These are phyloP conservation scores for Prionailurus bengalensis DNA, from an alignment of 2,113 vertebrate genomes.

Conservation along the genomic window DNA sequence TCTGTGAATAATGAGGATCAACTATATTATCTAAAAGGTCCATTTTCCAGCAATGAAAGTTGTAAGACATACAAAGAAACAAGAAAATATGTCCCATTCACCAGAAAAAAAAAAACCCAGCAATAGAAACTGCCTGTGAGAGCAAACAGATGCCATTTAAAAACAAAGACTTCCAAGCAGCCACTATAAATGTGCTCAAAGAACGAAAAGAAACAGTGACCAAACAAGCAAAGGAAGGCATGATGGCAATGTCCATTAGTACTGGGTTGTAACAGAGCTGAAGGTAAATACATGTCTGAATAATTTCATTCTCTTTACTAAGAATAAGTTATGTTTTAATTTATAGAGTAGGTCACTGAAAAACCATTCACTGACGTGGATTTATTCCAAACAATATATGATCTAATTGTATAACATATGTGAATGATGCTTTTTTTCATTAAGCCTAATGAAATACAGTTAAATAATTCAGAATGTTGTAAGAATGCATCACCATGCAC, in stretches of 20 bases:
- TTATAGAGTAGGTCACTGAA: neutral
- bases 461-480: neutral
- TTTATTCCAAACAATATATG: neutral
- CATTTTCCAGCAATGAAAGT: neutral
- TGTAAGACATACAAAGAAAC: neutral
- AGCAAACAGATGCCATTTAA: neutral
- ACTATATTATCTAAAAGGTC: neutral
- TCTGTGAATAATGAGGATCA: neutral
- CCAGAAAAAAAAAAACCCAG: neutral
- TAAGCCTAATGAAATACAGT: neutral
- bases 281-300: neutral
- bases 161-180: neutral
- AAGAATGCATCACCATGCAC: neutral
- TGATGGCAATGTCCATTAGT: neutral
- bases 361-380: neutral
- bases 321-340: neutral
- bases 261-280: neutral
- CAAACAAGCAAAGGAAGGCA: neutral
- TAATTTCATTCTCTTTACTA: neutral
- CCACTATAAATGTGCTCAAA: neutral
- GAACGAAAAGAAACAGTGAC: neutral
- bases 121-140: neutral
- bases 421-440: neutral
- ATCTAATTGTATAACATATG: neutral
- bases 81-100: neutral